phyloP scores from a whole-genome alignment of 1,140 invertebrate genomes.

The Platorchestia sp. region DNA sequence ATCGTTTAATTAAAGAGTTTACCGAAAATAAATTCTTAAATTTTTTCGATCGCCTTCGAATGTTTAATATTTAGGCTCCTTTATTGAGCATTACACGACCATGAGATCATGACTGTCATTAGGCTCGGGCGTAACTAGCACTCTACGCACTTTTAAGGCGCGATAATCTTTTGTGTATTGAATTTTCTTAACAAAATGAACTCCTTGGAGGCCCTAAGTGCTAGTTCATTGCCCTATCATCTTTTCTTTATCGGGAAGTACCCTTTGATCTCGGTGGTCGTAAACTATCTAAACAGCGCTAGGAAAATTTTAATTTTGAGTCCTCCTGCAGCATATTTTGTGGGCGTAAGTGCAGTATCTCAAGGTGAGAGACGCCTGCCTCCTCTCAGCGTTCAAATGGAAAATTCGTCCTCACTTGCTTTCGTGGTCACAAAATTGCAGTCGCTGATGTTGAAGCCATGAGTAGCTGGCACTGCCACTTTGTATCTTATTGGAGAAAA shows the following conservation, averaged over 20 bases:
- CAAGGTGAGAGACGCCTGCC: background rate
- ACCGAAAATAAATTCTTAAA: background rate
- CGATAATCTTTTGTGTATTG: constrained; percentile 9
- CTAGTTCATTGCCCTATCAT: background rate
- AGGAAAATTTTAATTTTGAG: background rate
- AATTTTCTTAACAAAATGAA: background rate
- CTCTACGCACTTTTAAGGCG: background rate
- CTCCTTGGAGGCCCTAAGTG: background rate
- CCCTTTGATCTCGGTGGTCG: background rate
- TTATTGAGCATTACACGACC: background rate
- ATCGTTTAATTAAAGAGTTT: background rate
- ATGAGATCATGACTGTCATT: background rate
- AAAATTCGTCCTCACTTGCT: background rate
- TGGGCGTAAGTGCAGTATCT: background rate
- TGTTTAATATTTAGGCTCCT: background rate
- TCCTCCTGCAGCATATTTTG: background rate
- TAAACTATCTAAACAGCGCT: background rate
- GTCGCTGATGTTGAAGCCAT: background rate
- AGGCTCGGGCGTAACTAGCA: background rate
- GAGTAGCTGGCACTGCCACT: background rate
- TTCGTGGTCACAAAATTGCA: background rate
- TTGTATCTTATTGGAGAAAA: background rate
- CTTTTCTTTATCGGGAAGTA: background rate
- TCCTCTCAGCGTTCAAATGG: background rate
- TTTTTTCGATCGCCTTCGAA: background rate